Evolutionary conservation across 2,113 vertebrate species (phyloP).

Genomic region (Pao palembangensis): DNA sequence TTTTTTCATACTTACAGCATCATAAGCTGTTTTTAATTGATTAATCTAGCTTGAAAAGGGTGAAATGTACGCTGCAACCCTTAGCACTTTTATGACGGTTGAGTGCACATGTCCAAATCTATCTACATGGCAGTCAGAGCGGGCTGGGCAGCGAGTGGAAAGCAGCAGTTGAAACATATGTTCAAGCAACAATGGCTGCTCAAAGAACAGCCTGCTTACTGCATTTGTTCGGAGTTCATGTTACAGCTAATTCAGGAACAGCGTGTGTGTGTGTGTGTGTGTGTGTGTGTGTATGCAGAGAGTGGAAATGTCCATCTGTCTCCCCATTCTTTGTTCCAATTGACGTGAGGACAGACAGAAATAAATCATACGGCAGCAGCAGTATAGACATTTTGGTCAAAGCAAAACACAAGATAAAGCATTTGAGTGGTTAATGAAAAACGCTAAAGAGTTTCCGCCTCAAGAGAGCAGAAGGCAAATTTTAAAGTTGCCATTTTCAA

Average conservation of each 20-base stretch:
- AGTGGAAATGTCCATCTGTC: conserved; percentile 1
- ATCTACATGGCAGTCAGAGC: conserved; percentile 17
- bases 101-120: conserved; percentile 44
- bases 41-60: conserved; percentile 41
- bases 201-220: conserved; percentile 10
- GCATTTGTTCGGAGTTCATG: conserved; percentile 20
- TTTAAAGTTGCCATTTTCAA: background rate
- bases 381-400: background rate
- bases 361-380: background rate
- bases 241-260: conserved; percentile 29
- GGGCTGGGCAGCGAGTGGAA: conserved; percentile 22
- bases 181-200: conserved; percentile 19
- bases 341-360: background rate
- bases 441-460: background rate
- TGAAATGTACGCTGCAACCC: conserved; percentile 21
- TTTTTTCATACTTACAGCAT: too few species aligned
- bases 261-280: background rate
- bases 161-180: conserved; percentile 43
- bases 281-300: conserved; percentile 4
- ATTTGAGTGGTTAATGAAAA: background rate
- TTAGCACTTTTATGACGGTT: conserved; percentile 18
- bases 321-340: conserved; percentile 1
- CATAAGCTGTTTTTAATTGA: conserved; percentile 24
- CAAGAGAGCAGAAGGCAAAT: background rate
- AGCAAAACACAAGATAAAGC: background rate